Evolutionary conservation across 2,888 invertebrate genomes (phyloP).

Genomic region (Idaea dimidiata): DNA sequence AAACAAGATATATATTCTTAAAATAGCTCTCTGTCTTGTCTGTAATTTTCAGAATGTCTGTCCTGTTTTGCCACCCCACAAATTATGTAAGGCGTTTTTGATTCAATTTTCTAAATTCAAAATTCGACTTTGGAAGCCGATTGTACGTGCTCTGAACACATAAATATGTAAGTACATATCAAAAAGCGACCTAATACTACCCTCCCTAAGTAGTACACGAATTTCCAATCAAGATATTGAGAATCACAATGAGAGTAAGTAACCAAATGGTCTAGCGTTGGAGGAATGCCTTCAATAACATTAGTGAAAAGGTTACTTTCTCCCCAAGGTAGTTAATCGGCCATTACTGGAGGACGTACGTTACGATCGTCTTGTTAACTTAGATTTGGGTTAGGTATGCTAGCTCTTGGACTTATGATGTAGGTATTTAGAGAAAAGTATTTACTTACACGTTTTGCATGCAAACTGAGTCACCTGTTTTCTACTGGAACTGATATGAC

Average conservation of each 20-base stretch:
- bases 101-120: too few relatives aligned
- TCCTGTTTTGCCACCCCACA: too few relatives aligned
- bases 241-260: conserved; percentile 9
- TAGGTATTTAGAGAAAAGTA: background rate
- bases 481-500: too few relatives aligned
- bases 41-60: too few relatives aligned
- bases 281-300: conserved; percentile 22
- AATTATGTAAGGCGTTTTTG: too few relatives aligned
- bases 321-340: conserved; percentile 26
- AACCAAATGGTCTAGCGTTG: conserved; percentile 15
- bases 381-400: background rate
- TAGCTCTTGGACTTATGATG: background rate
- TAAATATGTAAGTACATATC: background rate
- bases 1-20: too few relatives aligned
- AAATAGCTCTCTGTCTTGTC: too few relatives aligned
- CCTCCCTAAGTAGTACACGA: background rate
- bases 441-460: background rate
- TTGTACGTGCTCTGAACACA: background rate
- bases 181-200: background rate
- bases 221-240: conserved; percentile 8
- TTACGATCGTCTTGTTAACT: background rate
- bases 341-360: conserved; percentile 30
- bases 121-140: too few relatives aligned
- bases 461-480: too few relatives aligned
- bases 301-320: conserved; percentile 19